Conservation (phyloP, 2,888 invertebrate species). For the Agrilus mali region DNA sequence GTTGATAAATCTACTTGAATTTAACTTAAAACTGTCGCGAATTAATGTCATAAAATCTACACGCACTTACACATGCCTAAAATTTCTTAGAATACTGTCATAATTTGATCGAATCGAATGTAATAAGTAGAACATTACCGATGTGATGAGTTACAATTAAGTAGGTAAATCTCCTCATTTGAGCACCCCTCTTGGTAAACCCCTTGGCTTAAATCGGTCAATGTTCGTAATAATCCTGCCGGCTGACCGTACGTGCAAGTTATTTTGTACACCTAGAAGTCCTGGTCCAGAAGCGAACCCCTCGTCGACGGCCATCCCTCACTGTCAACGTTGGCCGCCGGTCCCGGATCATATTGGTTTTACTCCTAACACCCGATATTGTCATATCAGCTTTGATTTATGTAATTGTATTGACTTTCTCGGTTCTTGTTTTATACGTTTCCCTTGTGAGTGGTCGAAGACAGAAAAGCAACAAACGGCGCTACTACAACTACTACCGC, state of each 20-base stretch:
- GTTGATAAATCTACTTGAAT: no score
- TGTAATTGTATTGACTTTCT: conserved; percentile 33
- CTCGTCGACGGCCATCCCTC: conserved; percentile 18
- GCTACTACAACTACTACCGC: no score
- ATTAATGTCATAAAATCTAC: no score
- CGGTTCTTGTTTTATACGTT: conserved; percentile 18
- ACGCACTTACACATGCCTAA: no score
- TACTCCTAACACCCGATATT: conserved; percentile 31
- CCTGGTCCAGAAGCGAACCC: conserved; percentile 4
- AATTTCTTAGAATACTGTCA: no score
- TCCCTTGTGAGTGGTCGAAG: conserved; percentile 5
- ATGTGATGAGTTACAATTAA: no score
- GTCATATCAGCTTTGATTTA: conserved; percentile 32
- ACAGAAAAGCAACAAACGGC: no score
- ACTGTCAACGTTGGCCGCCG: conserved; percentile 18
- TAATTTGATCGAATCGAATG: no score
- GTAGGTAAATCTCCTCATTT: neutral
- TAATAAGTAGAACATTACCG: no score
- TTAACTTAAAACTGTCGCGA: no score
- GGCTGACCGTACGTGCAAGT: no score
- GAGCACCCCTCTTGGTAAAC: neutral
- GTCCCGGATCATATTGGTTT: conserved; percentile 29
- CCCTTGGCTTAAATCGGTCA: conserved; percentile 12
- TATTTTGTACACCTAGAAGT: conserved; percentile 2
- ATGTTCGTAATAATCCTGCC: conserved; percentile 14